Percentiles rank a stretch among this genome's conserved stretches.
phyloP scores from a whole-genome alignment of 2,888 invertebrate genomes.

The Athetis lepigone region DNA sequence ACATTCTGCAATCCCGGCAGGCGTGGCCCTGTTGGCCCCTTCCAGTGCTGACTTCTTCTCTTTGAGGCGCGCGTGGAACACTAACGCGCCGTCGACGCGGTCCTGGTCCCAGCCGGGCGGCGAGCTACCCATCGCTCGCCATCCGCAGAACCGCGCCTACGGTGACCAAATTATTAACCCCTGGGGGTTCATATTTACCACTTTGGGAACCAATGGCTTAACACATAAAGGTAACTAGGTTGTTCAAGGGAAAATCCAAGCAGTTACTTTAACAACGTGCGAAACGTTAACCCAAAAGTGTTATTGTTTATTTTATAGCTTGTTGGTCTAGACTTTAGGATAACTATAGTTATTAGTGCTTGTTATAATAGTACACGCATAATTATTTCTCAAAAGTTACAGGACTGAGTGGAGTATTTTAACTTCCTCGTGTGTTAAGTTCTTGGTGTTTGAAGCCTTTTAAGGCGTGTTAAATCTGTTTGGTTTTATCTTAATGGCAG shows the following conservation, averaged over 20 bases:
- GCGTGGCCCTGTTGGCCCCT: no score
- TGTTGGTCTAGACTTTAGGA: constrained; percentile 25
- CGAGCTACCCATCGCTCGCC: no score
- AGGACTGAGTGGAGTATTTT: constrained; percentile 2
- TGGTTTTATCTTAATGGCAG: neutral
- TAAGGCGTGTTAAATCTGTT: constrained; percentile 10
- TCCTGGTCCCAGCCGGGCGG: no score
- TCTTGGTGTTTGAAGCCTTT: neutral
- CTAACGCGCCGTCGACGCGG: no score
- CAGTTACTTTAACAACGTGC: constrained; percentile 14
- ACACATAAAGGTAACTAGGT: neutral
- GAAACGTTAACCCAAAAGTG: constrained; percentile 40
- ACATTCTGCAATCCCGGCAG: no score
- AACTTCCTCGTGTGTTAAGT: neutral
- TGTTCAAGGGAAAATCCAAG: constrained; percentile 20
- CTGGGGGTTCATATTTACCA: no score
- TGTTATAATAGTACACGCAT: constrained; percentile 30
- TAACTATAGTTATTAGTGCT: constrained; percentile 22
- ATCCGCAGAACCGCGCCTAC: no score
- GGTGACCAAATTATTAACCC: no score
- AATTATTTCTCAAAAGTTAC: constrained; percentile 5
- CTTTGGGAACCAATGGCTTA: no score
- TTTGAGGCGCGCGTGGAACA: no score
- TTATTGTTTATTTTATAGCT: constrained; percentile 44
- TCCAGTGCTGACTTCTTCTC: no score